Base-by-base conservation (phyloP, 2,888 invertebrate species). In the Endomychus coccineus region DNA sequence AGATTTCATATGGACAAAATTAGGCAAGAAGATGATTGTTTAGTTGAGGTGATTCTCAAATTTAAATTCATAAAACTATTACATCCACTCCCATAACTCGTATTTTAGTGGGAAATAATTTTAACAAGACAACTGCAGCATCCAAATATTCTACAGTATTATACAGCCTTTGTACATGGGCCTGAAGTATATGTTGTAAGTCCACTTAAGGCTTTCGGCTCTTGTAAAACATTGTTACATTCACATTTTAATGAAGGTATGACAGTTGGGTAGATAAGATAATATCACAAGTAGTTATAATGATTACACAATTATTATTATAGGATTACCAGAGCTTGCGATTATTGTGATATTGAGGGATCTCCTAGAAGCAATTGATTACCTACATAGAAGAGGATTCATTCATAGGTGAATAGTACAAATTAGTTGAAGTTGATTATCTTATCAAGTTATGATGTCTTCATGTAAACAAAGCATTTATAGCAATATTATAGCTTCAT, bases 191-290 rank as follows among this genome's bases (percentile, higher is more conserved):
- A 81, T 64, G 75, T 85, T 4, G 76, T 90, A 10, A 80, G 83
- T 47, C 90, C 90, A 0, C 70, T 88, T 6, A 85, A 89, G 83
- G 81, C 78, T 15, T 86, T 80, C 58, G 86, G 90, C 2, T 90
- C 90, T 1, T 86, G 88, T 55, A 73, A 80, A 40, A 84, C 88
- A 59, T 73, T 90, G 46, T 70, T 91, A 4, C 73, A 75, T 52
- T 77, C 78, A 47, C 82, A 84, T 66, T 92, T 87, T 61, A 73
- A 64, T 36, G 71, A 73, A 50, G 67, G 64, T 49, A n/a, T 16
- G 14, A 7, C 29, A 19, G n/a, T n/a, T 19, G 21, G 21, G 21
- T 19, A 25, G 10, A 25, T 6, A n/a, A 29, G 29, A 5, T 6
- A n/a, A 11, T 3, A 15, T 37, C 4, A 11, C 9, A 14, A 7